These are phyloP conservation scores for Sebastes steindachneri DNA, from an alignment of 2,797 vertebrate species.

Conservation along the genomic window DNA sequence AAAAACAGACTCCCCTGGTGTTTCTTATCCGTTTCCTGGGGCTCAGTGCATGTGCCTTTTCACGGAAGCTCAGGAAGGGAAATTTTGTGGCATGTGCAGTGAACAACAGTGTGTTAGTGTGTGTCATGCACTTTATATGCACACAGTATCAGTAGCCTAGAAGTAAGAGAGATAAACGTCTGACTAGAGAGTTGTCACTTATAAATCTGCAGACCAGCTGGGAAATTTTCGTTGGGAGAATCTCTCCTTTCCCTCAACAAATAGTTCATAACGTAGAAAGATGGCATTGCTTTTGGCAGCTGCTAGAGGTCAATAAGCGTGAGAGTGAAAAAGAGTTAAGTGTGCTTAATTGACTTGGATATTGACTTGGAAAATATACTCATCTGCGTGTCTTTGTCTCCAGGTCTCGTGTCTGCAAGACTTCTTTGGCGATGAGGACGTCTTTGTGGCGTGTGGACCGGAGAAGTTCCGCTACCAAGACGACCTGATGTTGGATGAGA, in stretches of 20 bases:
- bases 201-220: background rate
- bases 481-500: constrained; percentile 95
- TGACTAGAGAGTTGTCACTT: background rate
- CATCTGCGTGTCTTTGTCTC: constrained; percentile 4
- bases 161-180: background rate
- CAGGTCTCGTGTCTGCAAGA: constrained; percentile 95
- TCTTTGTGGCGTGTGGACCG: constrained; percentile 95
- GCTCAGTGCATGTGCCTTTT: constrained; percentile 7
- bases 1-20: background rate
- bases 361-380: background rate
- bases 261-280: background rate
- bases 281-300: background rate
- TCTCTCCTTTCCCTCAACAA: background rate
- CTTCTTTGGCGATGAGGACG: constrained; percentile 96
- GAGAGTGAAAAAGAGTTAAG: background rate
- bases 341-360: background rate
- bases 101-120: background rate
- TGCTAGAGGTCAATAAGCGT: background rate
- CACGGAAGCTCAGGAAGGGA: background rate
- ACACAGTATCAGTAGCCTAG: background rate
- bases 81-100: background rate
- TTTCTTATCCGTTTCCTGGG: constrained; percentile 23
- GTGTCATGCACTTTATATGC: background rate
- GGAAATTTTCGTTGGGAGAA: background rate
- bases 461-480: constrained; percentile 97